Evolutionary conservation across 2,888 invertebrate species (phyloP).

Genomic region (Tromatobia lineatoria): DNA sequence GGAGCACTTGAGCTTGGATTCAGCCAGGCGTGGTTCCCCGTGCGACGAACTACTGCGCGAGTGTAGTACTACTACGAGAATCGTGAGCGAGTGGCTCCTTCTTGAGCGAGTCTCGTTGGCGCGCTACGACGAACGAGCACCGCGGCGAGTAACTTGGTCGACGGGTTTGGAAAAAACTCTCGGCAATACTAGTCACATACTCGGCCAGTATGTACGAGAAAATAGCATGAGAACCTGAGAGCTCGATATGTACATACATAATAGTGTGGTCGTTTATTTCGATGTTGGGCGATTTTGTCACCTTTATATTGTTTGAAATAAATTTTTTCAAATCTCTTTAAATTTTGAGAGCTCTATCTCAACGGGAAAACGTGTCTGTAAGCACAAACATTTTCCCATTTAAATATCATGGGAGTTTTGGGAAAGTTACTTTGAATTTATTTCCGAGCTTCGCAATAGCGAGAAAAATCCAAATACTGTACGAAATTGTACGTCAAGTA

Average conservation of each 20-base stretch:
- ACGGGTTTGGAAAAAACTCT: slow-evolving; percentile 59
- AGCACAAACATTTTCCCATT: too few species aligned
- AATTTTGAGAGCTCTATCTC: too few species aligned
- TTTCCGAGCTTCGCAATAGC: too few species aligned
- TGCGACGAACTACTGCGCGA: slow-evolving; percentile 68
- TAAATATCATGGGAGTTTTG: too few species aligned
- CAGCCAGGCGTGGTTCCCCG: slow-evolving; percentile 83
- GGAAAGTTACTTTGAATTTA: too few species aligned
- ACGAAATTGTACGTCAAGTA: too few species aligned
- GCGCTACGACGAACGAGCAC: slow-evolving; percentile 28
- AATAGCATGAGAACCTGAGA: slow-evolving; percentile 53
- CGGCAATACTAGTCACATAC: slow-evolving; percentile 56
- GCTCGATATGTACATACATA: slow-evolving; percentile 20
- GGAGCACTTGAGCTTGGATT: slow-evolving; percentile 74
- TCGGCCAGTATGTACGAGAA: slow-evolving; percentile 44
- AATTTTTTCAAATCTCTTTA: too few species aligned
- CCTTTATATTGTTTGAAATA: too few species aligned
- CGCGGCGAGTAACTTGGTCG: slow-evolving; percentile 51
- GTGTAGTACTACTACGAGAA: slow-evolving; percentile 45
- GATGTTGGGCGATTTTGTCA: too few species aligned
- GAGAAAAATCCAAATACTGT: too few species aligned
- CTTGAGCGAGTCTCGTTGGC: slow-evolving; percentile 42
- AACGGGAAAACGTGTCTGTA: too few species aligned
- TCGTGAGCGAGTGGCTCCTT: slow-evolving; percentile 47
- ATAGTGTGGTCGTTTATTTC: too few species aligned